Percentiles rank a stretch among this genome's conserved stretches.
These are phyloP conservation scores for Laspeyria flexula DNA, from an alignment of 2,888 invertebrate species.

Conservation along the genomic window DNA sequence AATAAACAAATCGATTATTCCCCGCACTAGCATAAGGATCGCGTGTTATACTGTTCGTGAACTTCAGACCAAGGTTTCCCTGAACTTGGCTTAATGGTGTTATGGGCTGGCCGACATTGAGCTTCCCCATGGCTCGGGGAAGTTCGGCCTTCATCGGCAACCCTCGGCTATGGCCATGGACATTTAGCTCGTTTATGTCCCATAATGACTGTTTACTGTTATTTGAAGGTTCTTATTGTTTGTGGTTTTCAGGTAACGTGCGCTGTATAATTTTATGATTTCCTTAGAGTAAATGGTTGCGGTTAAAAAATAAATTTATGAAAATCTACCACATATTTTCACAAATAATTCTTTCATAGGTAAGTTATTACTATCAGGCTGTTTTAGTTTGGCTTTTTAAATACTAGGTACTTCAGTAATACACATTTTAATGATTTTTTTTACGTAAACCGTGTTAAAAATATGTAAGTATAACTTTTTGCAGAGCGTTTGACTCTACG, in stretches of 20 bases:
- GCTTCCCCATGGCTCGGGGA: conserved; percentile 29
- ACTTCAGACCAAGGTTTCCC: conserved; percentile 41
- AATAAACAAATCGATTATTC: conserved; percentile 23
- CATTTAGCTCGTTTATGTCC: neutral
- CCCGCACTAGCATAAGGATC: conserved; percentile 14
- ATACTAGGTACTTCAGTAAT: too few species aligned
- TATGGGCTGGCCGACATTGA: conserved; percentile 30
- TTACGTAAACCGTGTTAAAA: too few species aligned
- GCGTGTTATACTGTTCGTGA: conserved; percentile 42
- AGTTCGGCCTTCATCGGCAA: conserved; percentile 12
- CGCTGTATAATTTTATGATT: too few species aligned
- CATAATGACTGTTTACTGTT: conserved; percentile 3
- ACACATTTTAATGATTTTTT: too few species aligned
- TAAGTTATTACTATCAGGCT: too few species aligned
- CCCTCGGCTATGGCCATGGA: conserved; percentile 13
- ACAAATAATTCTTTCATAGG: too few species aligned
- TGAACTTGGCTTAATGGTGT: conserved; percentile 42
- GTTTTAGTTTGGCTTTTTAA: too few species aligned
- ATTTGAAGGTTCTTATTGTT: conserved; percentile 9
- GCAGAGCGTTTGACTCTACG: too few species aligned
- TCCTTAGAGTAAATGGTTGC: too few species aligned
- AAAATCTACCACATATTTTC: too few species aligned
- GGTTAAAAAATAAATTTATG: too few species aligned
- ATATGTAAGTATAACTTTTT: too few species aligned
- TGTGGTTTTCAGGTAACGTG: neutral